These are phyloP conservation scores for Neoitamus cyanurus DNA, from an alignment of 2,888 invertebrate species.

Conservation along the genomic window DNA sequence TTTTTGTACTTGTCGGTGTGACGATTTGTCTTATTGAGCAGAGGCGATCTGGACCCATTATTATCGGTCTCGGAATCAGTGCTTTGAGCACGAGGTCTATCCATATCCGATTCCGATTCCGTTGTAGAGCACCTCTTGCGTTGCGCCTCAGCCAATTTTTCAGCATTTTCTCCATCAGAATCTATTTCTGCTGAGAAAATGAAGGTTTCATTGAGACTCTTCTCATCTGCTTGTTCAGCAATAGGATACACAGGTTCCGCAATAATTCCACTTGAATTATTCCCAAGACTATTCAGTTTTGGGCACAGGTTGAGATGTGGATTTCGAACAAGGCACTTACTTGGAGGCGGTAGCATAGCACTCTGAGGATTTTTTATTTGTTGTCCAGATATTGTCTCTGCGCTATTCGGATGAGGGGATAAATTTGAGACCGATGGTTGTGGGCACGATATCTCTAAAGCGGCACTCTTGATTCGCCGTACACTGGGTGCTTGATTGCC, in stretches of 20 bases:
- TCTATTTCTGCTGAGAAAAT: slow-evolving; percentile 46
- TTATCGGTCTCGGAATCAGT: slow-evolving; percentile 77
- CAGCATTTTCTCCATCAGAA: slow-evolving; percentile 68
- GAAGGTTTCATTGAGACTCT: slow-evolving; percentile 62
- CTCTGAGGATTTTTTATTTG: slow-evolving; percentile 75
- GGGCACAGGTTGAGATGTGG: slow-evolving; percentile 78
- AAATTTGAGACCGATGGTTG: slow-evolving; percentile 77
- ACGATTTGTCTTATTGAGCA: slow-evolving; percentile 68
- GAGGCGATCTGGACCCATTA: slow-evolving; percentile 77
- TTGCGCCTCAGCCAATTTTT: slow-evolving; percentile 47
- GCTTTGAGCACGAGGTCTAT: slow-evolving; percentile 60
- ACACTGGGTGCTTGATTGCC: slow-evolving; percentile 67
- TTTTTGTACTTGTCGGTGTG: slow-evolving; percentile 52
- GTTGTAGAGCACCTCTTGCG: slow-evolving; percentile 54
- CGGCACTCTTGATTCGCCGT: slow-evolving; percentile 77
- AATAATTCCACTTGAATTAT: slow-evolving; percentile 48
- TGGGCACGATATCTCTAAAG: slow-evolving; percentile 77
- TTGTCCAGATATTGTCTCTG: slow-evolving; percentile 77
- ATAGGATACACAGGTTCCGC: slow-evolving; percentile 83
- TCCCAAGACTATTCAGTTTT: slow-evolving; percentile 63
- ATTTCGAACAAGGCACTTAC: slow-evolving; percentile 76
- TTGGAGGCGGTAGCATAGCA: slow-evolving; percentile 75
- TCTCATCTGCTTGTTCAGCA: slow-evolving; percentile 85
- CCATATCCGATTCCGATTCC: slow-evolving; percentile 56
- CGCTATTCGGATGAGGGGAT: slow-evolving; percentile 84